phyloP scores from a whole-genome alignment of 2,888 invertebrate genomes.

The Apotomis turbidana region DNA sequence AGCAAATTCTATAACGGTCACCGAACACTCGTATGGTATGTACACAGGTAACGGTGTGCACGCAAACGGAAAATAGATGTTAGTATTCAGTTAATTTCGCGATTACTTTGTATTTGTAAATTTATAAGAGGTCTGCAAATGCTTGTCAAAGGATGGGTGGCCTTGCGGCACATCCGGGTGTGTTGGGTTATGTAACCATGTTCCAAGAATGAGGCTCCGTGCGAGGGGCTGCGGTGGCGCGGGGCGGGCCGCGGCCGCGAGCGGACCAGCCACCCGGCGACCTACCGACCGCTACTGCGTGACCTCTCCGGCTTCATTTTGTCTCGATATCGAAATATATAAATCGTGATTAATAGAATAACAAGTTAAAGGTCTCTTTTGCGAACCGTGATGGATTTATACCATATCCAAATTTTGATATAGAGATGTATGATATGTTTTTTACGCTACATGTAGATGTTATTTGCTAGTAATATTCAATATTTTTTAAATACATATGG shows the following conservation, averaged over 20 bases:
- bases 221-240: constrained; percentile 40
- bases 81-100: background rate
- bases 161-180: constrained; percentile 77
- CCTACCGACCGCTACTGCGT: constrained; percentile 29
- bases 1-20: too few species aligned
- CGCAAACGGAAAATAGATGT: background rate
- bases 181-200: constrained; percentile 62
- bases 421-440: too few species aligned
- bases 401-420: background rate
- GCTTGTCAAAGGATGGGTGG: constrained; percentile 58
- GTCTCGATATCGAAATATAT: constrained; percentile 7
- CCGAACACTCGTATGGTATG: too few species aligned
- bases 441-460: too few species aligned
- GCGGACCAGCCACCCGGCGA: constrained; percentile 41
- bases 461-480: too few species aligned
- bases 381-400: constrained; percentile 4
- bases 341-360: constrained; percentile 19
- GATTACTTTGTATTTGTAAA: background rate
- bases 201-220: constrained; percentile 54
- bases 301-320: constrained; percentile 16
- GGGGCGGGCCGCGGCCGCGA: constrained; percentile 37
- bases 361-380: constrained; percentile 6
- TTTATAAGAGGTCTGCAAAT: constrained; percentile 54
- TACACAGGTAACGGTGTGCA: too few species aligned
- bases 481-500: too few species aligned